Evolutionary conservation across 1,140 invertebrate species (phyloP).

Genomic region (Venturia canescens): DNA sequence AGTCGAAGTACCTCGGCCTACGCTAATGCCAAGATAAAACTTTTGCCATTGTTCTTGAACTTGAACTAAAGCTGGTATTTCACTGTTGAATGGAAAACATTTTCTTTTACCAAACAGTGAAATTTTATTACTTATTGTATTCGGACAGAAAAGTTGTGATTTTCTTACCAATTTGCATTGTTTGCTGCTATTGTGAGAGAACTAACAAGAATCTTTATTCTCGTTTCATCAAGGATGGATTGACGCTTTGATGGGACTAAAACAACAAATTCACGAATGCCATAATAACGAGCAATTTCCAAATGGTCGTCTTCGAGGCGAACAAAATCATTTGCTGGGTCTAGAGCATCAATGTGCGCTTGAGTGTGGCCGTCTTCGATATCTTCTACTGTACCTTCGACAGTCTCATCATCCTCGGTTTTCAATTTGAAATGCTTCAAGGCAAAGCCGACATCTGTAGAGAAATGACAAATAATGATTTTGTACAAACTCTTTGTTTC

Average conservation of each 20-base stretch:
- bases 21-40: constrained; percentile 88
- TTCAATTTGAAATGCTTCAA: constrained; percentile 77
- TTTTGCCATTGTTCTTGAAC: constrained; percentile 88
- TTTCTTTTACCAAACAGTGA: background rate
- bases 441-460: constrained; percentile 81
- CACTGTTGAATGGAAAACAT: constrained; percentile 76
- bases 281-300: constrained; percentile 85
- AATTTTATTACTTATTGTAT: background rate
- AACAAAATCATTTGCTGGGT: constrained; percentile 81
- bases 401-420: constrained; percentile 62
- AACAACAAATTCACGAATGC: constrained; percentile 89
- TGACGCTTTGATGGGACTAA: constrained; percentile 80
- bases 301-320: constrained; percentile 77
- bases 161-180: constrained; percentile 84
- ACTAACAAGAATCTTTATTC: constrained; percentile 91
- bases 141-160: background rate
- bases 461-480: constrained; percentile 53
- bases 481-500: background rate
- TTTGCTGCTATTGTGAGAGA: constrained; percentile 89
- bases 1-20: constrained; percentile 84
- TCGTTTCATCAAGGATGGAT: constrained; percentile 86
- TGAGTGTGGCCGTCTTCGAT: constrained; percentile 66
- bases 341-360: constrained; percentile 70
- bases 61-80: constrained; percentile 92
- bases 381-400: constrained; percentile 64